Evolutionary conservation across 2,888 invertebrate genomes (phyloP).

Genomic region (Monochamus alternatus): DNA sequence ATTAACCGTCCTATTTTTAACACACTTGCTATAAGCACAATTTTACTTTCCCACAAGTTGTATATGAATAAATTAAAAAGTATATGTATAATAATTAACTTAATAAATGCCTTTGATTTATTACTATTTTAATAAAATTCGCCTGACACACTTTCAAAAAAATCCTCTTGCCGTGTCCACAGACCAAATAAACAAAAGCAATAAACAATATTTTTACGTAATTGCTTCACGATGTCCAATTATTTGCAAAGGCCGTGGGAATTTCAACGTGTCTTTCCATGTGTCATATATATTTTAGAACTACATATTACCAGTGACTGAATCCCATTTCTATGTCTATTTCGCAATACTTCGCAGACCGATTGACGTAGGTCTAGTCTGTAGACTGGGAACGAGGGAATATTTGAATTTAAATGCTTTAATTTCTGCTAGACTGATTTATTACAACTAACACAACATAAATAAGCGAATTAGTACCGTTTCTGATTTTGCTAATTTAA

Average conservation of each 20-base stretch:
- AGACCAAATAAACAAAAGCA: background rate
- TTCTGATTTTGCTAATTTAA: background rate
- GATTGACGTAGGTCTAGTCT: slow-evolving; percentile 8
- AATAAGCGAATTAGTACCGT: background rate
- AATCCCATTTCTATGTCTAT: background rate
- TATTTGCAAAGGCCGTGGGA: background rate
- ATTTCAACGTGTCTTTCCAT: background rate
- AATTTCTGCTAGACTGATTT: slow-evolving; percentile 8
- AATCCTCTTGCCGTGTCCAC: background rate
- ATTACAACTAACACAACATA: background rate
- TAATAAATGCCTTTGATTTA: too few species aligned
- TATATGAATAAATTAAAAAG: too few species aligned
- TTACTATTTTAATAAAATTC: too few species aligned
- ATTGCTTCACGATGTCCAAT: background rate
- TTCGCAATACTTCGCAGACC: slow-evolving; percentile 7
- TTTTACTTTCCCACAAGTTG: too few species aligned
- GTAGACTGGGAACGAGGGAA: background rate
- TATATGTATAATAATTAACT: too few species aligned
- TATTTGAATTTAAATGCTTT: slow-evolving; percentile 8
- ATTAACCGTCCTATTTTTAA: too few species aligned
- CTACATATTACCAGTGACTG: background rate
- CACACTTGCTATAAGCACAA: too few species aligned
- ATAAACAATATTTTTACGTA: background rate
- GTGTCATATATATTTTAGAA: background rate
- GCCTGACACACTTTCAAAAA: background rate